phyloP scores from a whole-genome alignment of 1,140 invertebrate genomes.

The Drosophila ficusphila region DNA sequence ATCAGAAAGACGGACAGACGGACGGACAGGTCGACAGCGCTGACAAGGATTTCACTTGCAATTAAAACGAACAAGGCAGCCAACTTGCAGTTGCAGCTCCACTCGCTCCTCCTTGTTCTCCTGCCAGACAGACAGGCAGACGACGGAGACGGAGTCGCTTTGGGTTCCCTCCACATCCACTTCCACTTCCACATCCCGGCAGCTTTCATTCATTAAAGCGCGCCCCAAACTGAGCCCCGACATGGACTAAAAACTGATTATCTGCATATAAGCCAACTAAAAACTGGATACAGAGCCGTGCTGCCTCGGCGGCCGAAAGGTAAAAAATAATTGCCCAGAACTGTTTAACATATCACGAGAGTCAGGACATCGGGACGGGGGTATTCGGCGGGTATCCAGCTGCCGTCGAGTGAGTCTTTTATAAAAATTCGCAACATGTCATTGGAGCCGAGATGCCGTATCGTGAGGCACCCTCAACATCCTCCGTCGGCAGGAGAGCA shows the following conservation, averaged over 20 bases:
- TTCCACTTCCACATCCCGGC: slow-evolving; percentile 29
- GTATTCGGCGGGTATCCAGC: too few species aligned
- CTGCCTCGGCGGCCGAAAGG: slow-evolving; percentile 19
- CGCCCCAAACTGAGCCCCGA: slow-evolving; percentile 63
- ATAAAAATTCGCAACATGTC: slow-evolving; percentile 82
- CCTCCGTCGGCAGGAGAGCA: slow-evolving; percentile 17
- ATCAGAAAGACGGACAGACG: too few species aligned
- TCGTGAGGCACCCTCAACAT: slow-evolving; percentile 65
- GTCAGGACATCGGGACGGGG: background rate
- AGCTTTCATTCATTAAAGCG: slow-evolving; percentile 79
- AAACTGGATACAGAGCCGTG: slow-evolving; percentile 55
- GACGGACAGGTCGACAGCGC: slow-evolving; percentile 39
- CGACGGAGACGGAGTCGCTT: too few species aligned
- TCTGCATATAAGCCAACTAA: slow-evolving; percentile 78
- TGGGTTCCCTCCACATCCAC: background rate
- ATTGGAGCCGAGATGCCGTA: slow-evolving; percentile 59
- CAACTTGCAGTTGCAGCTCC: slow-evolving; percentile 51
- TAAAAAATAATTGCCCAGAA: slow-evolving; percentile 81
- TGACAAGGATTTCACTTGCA: slow-evolving; percentile 82
- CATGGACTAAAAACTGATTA: slow-evolving; percentile 79
- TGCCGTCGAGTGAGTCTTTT: slow-evolving; percentile 73
- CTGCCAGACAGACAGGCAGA: slow-evolving; percentile 34
- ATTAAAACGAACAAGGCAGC: slow-evolving; percentile 82
- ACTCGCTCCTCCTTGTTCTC: slow-evolving; percentile 24
- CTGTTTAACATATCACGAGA: slow-evolving; percentile 78